Base-by-base conservation (phyloP, 2,797 vertebrate species). In the Enteromius paludinosus region DNA sequence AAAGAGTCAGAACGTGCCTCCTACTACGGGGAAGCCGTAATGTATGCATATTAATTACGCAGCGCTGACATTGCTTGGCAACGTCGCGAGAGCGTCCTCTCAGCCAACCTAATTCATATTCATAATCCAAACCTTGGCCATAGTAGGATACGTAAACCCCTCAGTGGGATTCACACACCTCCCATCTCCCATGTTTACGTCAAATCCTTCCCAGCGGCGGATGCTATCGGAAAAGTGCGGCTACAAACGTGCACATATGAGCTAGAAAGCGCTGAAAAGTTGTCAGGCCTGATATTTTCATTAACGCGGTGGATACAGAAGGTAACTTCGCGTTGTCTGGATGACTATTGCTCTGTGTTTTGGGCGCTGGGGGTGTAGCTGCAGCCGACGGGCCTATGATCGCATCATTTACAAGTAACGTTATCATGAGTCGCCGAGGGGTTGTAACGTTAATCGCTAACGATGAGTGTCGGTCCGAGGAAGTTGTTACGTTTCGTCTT, bases 151-250 rank as follows among this genome's bases (percentile, higher is more conserved):
- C 0, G 15, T 8, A 62, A 62, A 38, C n/a, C 66, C 62, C 6
- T 35, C 65, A 14, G 38, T 4, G 10, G 23, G 35, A 20, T 47
- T 68, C 25, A 47, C 52, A 52, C 54, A 18, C 68, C 82, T 72
- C 66, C 45, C 68, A 8, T 41, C 45, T 66, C 61, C 56, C 54
- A 56, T 74, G 41, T 73, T 84, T 79, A 86, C 82, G 82, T 87
- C 84, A 87, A 82, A 80, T 84, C 84, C 84, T 74, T 62, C 61
- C 76, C 73, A 84, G 47, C 77, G 61, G 77, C 25, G 68, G 68
- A 49, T 87, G 77, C 81, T 83, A 78, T 65, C 74, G 68, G 74
- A 73, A 79, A 30, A 78, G 41, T 23, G 23, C 45, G 23, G 10
- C 17, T 20, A 38, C 54, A 38, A 45, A 61, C 73, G 33, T 62